Conservation (phyloP, 2,888 invertebrate species). For the Thera britannica region DNA sequence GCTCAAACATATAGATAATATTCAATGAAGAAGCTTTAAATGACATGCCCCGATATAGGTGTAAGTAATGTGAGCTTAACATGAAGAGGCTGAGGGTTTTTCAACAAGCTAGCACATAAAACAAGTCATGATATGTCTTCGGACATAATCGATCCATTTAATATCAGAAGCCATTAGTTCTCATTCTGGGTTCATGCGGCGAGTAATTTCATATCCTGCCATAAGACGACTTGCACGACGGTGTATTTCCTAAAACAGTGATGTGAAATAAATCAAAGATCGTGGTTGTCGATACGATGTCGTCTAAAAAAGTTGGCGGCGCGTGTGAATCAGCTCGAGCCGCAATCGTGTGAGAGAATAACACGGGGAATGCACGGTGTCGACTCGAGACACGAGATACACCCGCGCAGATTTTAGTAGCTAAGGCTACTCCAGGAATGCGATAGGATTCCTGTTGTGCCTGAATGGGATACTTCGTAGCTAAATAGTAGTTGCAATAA, state of each 20-base stretch:
- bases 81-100: slow-evolving; percentile 51
- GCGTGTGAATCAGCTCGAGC: slow-evolving; percentile 79
- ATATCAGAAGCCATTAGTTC: slow-evolving; percentile 59
- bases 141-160: slow-evolving; percentile 59
- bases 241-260: slow-evolving; percentile 81
- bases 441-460: slow-evolving; percentile 42
- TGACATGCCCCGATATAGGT: slow-evolving; percentile 56
- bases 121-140: slow-evolving; percentile 52
- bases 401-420: slow-evolving; percentile 18
- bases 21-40: slow-evolving; percentile 60
- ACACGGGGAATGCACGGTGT: slow-evolving; percentile 61
- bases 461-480: slow-evolving; percentile 52
- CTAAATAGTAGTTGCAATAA: slow-evolving; percentile 36
- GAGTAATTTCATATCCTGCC: slow-evolving; percentile 78
- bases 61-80: slow-evolving; percentile 53
- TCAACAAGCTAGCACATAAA: slow-evolving; percentile 52
- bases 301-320: slow-evolving; percentile 66
- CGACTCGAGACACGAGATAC: slow-evolving; percentile 51
- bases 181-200: slow-evolving; percentile 64
- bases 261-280: slow-evolving; percentile 82
- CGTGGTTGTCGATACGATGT: slow-evolving; percentile 66
- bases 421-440: slow-evolving; percentile 7
- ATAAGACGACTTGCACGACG: slow-evolving; percentile 71
- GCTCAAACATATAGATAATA: slow-evolving; percentile 47
- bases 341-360: slow-evolving; percentile 75